Conservation (phyloP, 2,797 vertebrate species). For the Protosalanx chinensis region DNA sequence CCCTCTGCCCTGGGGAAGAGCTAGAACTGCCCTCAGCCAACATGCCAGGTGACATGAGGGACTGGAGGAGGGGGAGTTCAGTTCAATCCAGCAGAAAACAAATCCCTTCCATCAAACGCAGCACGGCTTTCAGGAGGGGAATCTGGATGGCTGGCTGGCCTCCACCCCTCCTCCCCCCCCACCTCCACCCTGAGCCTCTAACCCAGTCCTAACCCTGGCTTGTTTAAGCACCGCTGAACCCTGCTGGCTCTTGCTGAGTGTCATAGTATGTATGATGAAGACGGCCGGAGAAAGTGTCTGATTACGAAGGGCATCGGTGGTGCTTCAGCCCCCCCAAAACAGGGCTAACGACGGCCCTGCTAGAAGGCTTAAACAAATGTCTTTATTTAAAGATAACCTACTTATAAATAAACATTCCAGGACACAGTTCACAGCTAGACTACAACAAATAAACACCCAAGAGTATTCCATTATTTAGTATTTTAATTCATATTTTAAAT, state of each 20-base stretch:
- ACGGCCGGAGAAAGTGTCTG: too few relatives aligned
- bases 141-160: slow-evolving; percentile 41
- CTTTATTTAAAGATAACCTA: background rate
- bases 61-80: slow-evolving; percentile 42
- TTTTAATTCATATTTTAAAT: slow-evolving; percentile 29
- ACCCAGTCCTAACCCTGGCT: slow-evolving; percentile 66
- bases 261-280: too few relatives aligned
- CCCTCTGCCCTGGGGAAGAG: background rate
- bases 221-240: slow-evolving; percentile 74
- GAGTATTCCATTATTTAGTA: slow-evolving; percentile 12
- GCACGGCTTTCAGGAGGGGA: slow-evolving; percentile 60
- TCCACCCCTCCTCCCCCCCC: slow-evolving; percentile 51
- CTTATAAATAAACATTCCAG: too few relatives aligned
- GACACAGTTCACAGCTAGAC: background rate
- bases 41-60: background rate
- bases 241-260: slow-evolving; percentile 59
- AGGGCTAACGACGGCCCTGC: too few relatives aligned
- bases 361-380: too few relatives aligned
- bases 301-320: too few relatives aligned
- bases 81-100: slow-evolving; percentile 66
- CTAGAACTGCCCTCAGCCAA: background rate
- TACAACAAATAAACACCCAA: background rate
- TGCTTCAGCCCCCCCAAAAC: too few relatives aligned
- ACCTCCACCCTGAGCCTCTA: slow-evolving; percentile 49
- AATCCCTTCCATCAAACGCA: slow-evolving; percentile 65